Evolutionary conservation across 1,140 invertebrate genomes (phyloP), one percentile per base, ranked within the genome.

Genomic region (Drosophila trapezifrons): DNA sequence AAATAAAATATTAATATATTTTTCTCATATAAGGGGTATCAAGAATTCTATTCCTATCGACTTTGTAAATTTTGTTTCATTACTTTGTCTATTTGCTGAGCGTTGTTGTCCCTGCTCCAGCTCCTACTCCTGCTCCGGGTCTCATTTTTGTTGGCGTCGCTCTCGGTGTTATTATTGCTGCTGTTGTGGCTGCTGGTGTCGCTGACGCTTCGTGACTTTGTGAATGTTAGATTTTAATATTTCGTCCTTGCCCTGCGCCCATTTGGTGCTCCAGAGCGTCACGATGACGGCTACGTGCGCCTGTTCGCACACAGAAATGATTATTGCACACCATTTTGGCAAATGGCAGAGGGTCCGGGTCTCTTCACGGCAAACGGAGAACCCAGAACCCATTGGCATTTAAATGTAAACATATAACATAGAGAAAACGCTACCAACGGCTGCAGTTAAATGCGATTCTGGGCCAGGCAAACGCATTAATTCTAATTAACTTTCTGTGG

Each of bases 401-500:
- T 76, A 84, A 84, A 84, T 79, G 73, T 82, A 78, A 84, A 83
- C 58, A 79, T 75, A 75, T 56, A 74, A 69, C 32, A 74, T 38
- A 35, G 45, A 43, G 49, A 35, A 56, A 47, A 18, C 43, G 17
- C 57, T 42, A 58, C 52, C 49, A 52, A 35, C 64, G 29, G 73
- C 74, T 87, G 83, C 79, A 86, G 65, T 67, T 66, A 89, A 89
- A 79, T 87, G 83, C 80, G 79, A 83, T 87, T 87, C 79, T 37
- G 29, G 84, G 71, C 74, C 67, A 59, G 74, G 64, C 49, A 55
- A 77, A 70, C 80, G 84, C 84, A 89, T 89, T 89, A 89, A 90
- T 89, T 89, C 85, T 89, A 89, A 89, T 89, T 89, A 89, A 89
- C 84, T 89, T 89, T 90, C 82, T 89, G 84, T 74, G 80, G 84